Evolutionary conservation across 1,140 invertebrate genomes (phyloP).

Genomic region (Lasioglossum baleicum): DNA sequence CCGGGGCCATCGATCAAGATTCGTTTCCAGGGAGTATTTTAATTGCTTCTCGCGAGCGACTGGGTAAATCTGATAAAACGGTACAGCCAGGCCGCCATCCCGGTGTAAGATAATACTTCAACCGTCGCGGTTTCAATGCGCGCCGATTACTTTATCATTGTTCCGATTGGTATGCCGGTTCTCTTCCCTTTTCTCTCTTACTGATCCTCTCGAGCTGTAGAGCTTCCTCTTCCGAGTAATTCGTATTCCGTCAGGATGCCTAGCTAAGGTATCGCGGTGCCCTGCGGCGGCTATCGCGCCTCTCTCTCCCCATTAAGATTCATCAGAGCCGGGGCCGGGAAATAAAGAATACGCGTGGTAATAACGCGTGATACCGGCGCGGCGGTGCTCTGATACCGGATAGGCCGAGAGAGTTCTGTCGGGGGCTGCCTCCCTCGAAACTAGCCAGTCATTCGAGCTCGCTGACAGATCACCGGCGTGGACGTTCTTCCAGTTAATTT

Average conservation of each 20-base stretch:
- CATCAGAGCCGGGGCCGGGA: background rate
- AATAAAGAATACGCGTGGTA: constrained; percentile 8
- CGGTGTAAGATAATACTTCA: background rate
- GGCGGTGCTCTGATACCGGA: too few species aligned
- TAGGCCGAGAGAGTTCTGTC: too few species aligned
- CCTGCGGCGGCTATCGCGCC: constrained; percentile 1
- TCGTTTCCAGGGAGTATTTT: background rate
- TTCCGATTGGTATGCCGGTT: constrained; percentile 15
- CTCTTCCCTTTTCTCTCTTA: too few species aligned
- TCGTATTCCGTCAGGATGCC: constrained; percentile 17
- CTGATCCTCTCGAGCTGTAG: background rate
- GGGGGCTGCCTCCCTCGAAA: background rate
- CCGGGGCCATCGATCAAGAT: background rate
- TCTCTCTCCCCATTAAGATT: constrained; percentile 6
- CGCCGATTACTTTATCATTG: constrained; percentile 22
- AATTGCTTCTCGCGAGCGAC: background rate
- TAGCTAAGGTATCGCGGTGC: background rate
- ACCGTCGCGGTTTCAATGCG: background rate
- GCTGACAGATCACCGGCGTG: constrained; percentile 42
- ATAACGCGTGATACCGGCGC: background rate
- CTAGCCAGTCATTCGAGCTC: background rate
- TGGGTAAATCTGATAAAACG: background rate
- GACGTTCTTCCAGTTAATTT: constrained; percentile 49
- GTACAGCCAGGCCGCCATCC: background rate
- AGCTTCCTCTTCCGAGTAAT: constrained; percentile 29